phyloP scores from a whole-genome alignment of 2,888 invertebrate genomes.

The Frankliniella intonsa region DNA sequence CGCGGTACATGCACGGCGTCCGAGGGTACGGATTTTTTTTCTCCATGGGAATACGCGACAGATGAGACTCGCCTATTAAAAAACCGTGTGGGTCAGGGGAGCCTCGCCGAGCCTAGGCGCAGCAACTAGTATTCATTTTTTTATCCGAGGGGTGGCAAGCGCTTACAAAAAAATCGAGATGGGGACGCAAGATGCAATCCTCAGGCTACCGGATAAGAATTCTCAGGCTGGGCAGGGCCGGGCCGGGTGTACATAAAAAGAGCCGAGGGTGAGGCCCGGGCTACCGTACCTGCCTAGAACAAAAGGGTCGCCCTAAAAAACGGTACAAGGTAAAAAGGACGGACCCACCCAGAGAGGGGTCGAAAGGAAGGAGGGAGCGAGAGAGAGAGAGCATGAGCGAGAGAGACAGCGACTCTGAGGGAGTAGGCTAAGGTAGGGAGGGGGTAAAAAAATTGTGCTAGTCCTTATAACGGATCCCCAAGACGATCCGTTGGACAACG shows the following conservation, averaged over 20 bases:
- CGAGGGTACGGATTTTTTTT: conserved; percentile 17
- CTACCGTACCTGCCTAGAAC: conserved; percentile 15
- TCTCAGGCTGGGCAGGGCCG: not conserved
- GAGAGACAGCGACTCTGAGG: not conserved
- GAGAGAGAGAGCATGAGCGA: not conserved
- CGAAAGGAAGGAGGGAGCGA: not conserved
- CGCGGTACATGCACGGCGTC: not conserved
- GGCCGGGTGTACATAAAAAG: not conserved
- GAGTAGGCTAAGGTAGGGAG: not conserved
- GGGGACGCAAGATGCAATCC: conserved; percentile 23
- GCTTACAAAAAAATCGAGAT: conserved; percentile 8
- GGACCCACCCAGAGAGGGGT: not conserved
- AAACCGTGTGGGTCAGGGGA: conserved; percentile 17
- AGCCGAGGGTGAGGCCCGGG: conserved; percentile 7
- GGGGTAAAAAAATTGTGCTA: not conserved
- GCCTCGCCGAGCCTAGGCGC: not conserved
- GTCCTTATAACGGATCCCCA: conserved; percentile 18
- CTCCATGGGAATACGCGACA: conserved; percentile 16
- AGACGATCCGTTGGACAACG: not conserved
- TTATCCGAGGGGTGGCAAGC: conserved; percentile 18
- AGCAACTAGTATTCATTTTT: conserved; percentile 17
- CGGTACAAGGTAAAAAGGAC: not conserved
- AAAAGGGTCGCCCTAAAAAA: conserved; percentile 12
- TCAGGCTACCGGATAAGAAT: conserved; percentile 24
- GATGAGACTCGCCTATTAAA: conserved; percentile 19